phyloP scores from a whole-genome alignment of 1,140 invertebrate genomes.

The Sycophila sp. region DNA sequence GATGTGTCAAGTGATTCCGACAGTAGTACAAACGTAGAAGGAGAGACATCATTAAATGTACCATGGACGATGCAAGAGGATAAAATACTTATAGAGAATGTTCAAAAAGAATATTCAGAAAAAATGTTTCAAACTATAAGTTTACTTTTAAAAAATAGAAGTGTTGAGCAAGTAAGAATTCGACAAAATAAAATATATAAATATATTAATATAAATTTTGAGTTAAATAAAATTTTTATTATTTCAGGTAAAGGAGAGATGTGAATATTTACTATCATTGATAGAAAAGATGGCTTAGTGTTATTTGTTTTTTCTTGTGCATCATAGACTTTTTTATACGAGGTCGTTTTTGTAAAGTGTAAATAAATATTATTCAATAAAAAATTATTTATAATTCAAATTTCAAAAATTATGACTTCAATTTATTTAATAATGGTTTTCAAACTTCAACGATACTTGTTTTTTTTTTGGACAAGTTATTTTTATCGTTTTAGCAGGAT shows the following conservation, averaged over 20 bases:
- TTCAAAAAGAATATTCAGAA: slow-evolving; percentile 61
- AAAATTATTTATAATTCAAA: slow-evolving; percentile 2
- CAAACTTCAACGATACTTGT: slow-evolving; percentile 20
- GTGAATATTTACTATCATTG: slow-evolving; percentile 53
- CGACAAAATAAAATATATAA: background rate
- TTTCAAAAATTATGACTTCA: background rate
- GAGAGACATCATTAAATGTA: slow-evolving; percentile 36
- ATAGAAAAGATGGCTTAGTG: slow-evolving; percentile 56
- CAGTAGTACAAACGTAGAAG: slow-evolving; percentile 34
- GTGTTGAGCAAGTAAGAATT: slow-evolving; percentile 52
- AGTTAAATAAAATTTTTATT: slow-evolving; percentile 16
- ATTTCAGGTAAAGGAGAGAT: slow-evolving; percentile 56
- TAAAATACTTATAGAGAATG: slow-evolving; percentile 56
- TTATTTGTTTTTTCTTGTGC: background rate
- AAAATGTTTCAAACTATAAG: slow-evolving; percentile 54
- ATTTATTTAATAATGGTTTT: slow-evolving; percentile 31
- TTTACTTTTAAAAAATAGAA: slow-evolving; percentile 52
- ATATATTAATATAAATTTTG: slow-evolving; percentile 6
- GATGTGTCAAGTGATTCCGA: slow-evolving; percentile 45
- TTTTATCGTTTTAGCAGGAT: slow-evolving; percentile 7
- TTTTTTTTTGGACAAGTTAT: background rate
- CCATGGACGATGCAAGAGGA: slow-evolving; percentile 63
- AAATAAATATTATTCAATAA: slow-evolving; percentile 25
- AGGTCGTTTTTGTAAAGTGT: slow-evolving; percentile 16
- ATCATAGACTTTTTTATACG: background rate